Base-by-base conservation (phyloP, 2,797 vertebrate species). In the Rhinoraja longicauda region DNA sequence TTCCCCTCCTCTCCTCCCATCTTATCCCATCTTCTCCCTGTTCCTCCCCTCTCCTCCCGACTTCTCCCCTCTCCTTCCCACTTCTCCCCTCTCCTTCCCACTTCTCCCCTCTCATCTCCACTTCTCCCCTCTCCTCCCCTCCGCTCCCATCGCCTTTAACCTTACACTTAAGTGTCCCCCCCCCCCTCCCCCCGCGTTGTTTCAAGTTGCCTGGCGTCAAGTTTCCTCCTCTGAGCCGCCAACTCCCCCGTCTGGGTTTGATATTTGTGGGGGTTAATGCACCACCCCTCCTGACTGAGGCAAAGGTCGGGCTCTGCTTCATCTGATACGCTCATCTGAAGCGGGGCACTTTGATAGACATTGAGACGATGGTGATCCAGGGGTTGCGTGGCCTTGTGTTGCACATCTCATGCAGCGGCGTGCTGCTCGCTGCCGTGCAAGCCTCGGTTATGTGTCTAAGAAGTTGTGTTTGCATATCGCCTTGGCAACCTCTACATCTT, bases 401-500 rank as follows among this genome's bases (percentile, higher is more conserved):
- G 53, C 17, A 17, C 7, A 12, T 77, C n/a, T n/a, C n/a, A 45
- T 21, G 5, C 39, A 45, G 9, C 24, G 10, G 53, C 26, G 26
- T 24, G 21, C 45, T 26, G 45, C 24, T 78, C 8, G 77, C 1
- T 59, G 24, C 1, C 67, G 62, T 72, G 21, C 24, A 45, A 39
- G 64, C 0, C 19, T 70, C 72, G 67, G 12, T 67, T 13, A 29
- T 39, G 57, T 21, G 84, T 94, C 95, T 94, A 93, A 94, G 93
- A 94, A 94, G 94, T 93, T 94, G 86, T n/a, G 94, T 96, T 94
- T 96, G 94, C 95, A 94, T 95, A 94, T 96, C 26, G 39, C 94
- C 95, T 93, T 95, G 94, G 95, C 93, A 95, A 96, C 94, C 0
- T 36, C n/a, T 93, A 95, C 95, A 94, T 96, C 95, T 94, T 93